Conservation (phyloP, 2,888 invertebrate genomes). For the Zaprionus bogoriensis region DNA sequence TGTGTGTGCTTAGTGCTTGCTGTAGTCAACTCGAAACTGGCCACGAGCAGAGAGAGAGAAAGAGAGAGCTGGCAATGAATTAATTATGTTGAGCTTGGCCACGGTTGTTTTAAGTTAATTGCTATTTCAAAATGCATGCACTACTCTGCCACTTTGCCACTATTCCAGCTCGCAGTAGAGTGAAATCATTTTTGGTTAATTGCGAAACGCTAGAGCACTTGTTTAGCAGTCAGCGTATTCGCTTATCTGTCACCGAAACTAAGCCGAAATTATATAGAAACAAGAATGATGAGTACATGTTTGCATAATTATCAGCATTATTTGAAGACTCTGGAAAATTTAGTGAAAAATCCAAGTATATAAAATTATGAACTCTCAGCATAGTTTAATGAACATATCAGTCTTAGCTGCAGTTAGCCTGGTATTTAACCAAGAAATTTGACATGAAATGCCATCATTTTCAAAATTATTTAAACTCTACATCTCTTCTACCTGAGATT, state of each 20-base stretch:
- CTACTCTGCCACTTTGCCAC: conserved; percentile 4
- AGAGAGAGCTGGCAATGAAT: conserved; percentile 43
- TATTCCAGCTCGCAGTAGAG: conserved; percentile 8
- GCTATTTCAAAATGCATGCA: conserved; percentile 61
- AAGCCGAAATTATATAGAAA: not conserved
- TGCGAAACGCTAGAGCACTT: conserved; percentile 11
- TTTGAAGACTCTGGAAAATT: too few species aligned
- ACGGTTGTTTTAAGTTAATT: conserved; percentile 61
- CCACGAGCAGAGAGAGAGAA: conserved; percentile 28
- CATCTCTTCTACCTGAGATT: conserved; percentile 1
- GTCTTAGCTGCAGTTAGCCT: too few species aligned
- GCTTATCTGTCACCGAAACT: not conserved
- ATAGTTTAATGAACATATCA: too few species aligned
- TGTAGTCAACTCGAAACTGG: conserved; percentile 38
- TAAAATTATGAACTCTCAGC: too few species aligned
- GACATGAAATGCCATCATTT: too few species aligned
- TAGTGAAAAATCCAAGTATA: too few species aligned
- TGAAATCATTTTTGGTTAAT: conserved; percentile 31
- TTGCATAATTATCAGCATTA: too few species aligned
- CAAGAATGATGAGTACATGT: too few species aligned
- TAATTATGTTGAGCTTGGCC: conserved; percentile 59
- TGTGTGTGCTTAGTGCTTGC: not conserved
- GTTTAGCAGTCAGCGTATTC: not conserved
- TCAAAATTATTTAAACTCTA: too few species aligned
- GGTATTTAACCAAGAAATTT: too few species aligned